These are phyloP conservation scores for Tromatobia lineatoria DNA, from an alignment of 2,888 invertebrate species.

Conservation along the genomic window DNA sequence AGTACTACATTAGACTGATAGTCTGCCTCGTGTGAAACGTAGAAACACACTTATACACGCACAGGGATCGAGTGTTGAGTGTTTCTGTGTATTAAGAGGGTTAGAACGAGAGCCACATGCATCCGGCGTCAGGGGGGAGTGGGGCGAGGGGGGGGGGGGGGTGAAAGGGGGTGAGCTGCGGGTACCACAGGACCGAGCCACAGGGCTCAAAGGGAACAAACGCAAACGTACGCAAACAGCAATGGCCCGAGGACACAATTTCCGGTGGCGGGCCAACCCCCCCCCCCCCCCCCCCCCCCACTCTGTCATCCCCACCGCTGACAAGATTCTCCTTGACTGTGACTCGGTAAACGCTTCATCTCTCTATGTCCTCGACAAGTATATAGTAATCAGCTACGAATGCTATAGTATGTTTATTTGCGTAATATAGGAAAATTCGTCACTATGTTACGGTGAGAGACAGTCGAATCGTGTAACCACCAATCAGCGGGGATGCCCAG, in stretches of 20 bases:
- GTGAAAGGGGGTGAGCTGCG: neutral
- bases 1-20: neutral
- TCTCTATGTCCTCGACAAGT: conserved; percentile 27
- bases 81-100: conserved; percentile 10
- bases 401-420: no score
- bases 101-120: conserved; percentile 41
- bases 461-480: no score
- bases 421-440: no score
- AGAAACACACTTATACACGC: neutral
- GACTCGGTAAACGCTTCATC: conserved; percentile 54
- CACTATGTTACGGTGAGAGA: no score
- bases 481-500: no score
- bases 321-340: conserved; percentile 55
- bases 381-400: neutral
- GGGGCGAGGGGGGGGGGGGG: no score
- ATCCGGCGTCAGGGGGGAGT: conserved; percentile 18
- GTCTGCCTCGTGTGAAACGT: conserved; percentile 15
- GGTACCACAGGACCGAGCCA: conserved; percentile 50
- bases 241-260: conserved; percentile 67
- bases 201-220: conserved; percentile 63
- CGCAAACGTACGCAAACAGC: conserved; percentile 66
- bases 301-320: conserved; percentile 27
- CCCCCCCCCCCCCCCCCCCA: neutral
- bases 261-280: conserved; percentile 61
- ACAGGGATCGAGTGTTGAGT: conserved; percentile 7